Evolutionary conservation across 1,140 invertebrate species (phyloP), one percentile per base, ranked within the genome.

Genomic region (Panulirus ornatus): DNA sequence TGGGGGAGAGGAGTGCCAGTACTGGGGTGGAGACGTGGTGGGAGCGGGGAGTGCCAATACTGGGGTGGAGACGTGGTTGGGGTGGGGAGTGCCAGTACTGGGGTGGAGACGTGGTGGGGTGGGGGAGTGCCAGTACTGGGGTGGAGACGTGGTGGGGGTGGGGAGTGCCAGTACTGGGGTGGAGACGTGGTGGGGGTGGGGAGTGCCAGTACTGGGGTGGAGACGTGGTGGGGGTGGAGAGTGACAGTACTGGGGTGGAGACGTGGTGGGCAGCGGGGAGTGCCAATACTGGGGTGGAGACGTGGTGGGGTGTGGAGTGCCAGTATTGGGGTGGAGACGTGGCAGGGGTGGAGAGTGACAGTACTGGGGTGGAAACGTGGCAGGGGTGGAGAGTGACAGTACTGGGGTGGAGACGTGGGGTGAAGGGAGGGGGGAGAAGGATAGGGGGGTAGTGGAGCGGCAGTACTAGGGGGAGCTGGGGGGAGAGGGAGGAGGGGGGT

Each of bases 291-390:
- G 76, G 22, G n/a, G 30, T 44, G 76, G 9, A 11, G 76, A 22
- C 22, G 1, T n/a, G 22, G 16, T 51, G 76, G 42, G 42, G n/a
- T n/a, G 73, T 51, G 42, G 22, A 27, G 30, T n/a, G n/a, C n/a
- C n/a, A 16, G 22, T n/a, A 5, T 30, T 0, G 76, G 22, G n/a
- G 30, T 44, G 76, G 9, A 11, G 76, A 22, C 22, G 30, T 30
- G 22, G 76, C 51, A 34, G 42, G 76, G 6, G 76, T 51, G 44
- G 76, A 51, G 76, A 30, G 70, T 38, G 70, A 38, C n/a, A 38
- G 70, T 79, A 42, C 27, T 3, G 76, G 30, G 76, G 76, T n/a
- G 42, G 76, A 30, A 27, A 34, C n/a, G 44, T 79, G 42, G 76
- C 9, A n/a, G 27, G 47, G 76, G n/a, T 22, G 76, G 75, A 16